Conservation (phyloP, 2,113 vertebrate species). For the Saiga tatarica region DNA sequence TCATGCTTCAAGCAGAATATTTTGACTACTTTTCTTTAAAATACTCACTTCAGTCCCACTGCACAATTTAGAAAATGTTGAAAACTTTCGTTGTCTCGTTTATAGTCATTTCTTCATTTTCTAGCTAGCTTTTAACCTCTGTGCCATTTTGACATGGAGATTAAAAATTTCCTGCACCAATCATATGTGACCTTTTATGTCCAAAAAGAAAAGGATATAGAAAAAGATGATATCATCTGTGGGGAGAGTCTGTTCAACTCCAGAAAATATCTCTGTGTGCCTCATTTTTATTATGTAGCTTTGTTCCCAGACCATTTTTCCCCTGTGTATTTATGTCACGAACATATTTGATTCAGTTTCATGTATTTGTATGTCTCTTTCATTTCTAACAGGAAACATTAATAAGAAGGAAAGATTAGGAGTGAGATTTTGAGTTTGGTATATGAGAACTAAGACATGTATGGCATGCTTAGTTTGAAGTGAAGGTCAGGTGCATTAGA, state of each 20-base stretch:
- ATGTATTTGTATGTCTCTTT: constrained; percentile 43
- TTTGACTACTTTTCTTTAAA: not conserved
- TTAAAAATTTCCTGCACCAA: constrained; percentile 67
- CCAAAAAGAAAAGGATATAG: constrained; percentile 51
- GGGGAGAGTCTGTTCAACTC: constrained; percentile 21
- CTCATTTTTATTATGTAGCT: constrained; percentile 54
- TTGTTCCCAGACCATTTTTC: constrained; percentile 35
- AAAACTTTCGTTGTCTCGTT: constrained; percentile 51
- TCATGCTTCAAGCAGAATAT: constrained; percentile 1
- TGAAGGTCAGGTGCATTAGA: not conserved
- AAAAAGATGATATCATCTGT: constrained; percentile 59
- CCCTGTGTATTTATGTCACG: constrained; percentile 31
- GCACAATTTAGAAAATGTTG: constrained; percentile 48
- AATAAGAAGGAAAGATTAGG: constrained; percentile 33
- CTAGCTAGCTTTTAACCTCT: constrained; percentile 65
- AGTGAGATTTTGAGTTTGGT: not conserved
- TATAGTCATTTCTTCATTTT: constrained; percentile 56
- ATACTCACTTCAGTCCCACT: not conserved
- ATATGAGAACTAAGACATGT: not conserved
- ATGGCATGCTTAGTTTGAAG: constrained; percentile 7
- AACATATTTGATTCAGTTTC: constrained; percentile 56
- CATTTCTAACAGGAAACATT: constrained; percentile 41
- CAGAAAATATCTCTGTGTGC: constrained; percentile 51
- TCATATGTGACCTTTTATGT: constrained; percentile 62
- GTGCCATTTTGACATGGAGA: constrained; percentile 62